Base-by-base conservation (phyloP, 2,113 vertebrate genomes). In the Dasyurus viverrinus region DNA sequence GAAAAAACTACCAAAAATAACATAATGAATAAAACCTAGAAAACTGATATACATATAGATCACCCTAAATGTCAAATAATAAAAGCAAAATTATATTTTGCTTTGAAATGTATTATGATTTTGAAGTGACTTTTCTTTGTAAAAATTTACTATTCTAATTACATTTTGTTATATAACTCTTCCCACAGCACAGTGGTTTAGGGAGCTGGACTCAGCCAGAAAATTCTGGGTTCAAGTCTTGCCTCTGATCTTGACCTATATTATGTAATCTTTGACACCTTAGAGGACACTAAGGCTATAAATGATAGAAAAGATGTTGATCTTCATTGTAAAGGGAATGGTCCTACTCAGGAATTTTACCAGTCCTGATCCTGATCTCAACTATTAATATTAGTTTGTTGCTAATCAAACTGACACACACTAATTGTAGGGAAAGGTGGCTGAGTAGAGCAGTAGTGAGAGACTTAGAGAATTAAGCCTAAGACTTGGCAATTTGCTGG, bases 1-100 rank as follows among this genome's bases (percentile, higher is more conserved):
- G 50, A 46, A 22, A 22, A 47, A 90, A 93, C 52, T 92, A 95
- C 92, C 90, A 96, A 90, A 19, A 0, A 91, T 47, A 92, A 96
- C 42, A 93, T 27, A 53, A 94, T 42, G 68, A 89, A 95, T 47
- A 93, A 92, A 97, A 96, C 53, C 89, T 42, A 54, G 92, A 57
- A 50, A 89, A 23, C 68, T 94, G 89, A 92, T 95, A 89, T 84
- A 19, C 11, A 97, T 47, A 27, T 23, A 36, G 11, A 36, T 16
- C 11, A 68, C 60, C 60, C 30, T 68, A 68, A 68, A 68, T 68
- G 11, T 3, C 53, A 94, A 42, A 60, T 92, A 52, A 52, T 53
- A 84, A 84, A 84, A 84, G n/a, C n/a, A 84, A 84, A 22, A 23
- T 23, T 84, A 84, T 84, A 84, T 30, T 76, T 76, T n/a, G n/a